Base-by-base conservation (phyloP, 2,113 vertebrate species). In the Corythoichthys haematopterus region DNA sequence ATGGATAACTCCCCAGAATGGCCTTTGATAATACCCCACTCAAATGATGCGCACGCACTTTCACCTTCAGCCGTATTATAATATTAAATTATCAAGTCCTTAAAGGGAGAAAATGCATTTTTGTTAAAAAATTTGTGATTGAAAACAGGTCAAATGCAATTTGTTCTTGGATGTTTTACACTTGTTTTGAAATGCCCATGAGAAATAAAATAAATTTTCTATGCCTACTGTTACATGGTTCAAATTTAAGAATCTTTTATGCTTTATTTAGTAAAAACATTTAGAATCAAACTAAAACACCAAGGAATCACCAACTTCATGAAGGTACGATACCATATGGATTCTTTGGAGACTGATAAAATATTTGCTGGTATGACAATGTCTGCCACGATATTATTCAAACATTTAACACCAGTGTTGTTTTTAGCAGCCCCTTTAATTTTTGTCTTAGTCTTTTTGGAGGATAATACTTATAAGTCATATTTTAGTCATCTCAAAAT, bases 1-100 rank as follows among this genome's bases (percentile, higher is more conserved):
- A 92, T 90, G 91, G 89, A 82, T 87, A 91, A 88, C 86, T 91
- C 86, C 80, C 77, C 78, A 88, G 85, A 84, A 88, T 85, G 82
- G 87, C 80, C n/a, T 60, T 78, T 75, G 84, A 91, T 89, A 90
- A 89, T 87, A 84, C 73, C 85, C 68, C 47, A 65, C 84, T 85
- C 88, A 83, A 83, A 83, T 71, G 74, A 85, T 68, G 72, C 15
- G 53, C 56, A 36, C 28, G 43, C 74, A 65, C 60, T 14, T 51
- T 57, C 14, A 66, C 60, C 47, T 47, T 20, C 67, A 72, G 65
- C 43, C 57, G 53, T 61, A 47, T 60, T 35, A 46, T 35, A 36
- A 64, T 20, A 38, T 65, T 50, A 50, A 50, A 50, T 64, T 50
- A 64, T 28, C 35, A 28, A 61, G 38, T 62, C 59, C n/a, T 28